A percentile compares a stretch with the other conserved stretches of the same genome.
These are phyloP conservation scores for Tonatia bakeri DNA, from an alignment of 2,113 vertebrate genomes.

Conservation along the genomic window DNA sequence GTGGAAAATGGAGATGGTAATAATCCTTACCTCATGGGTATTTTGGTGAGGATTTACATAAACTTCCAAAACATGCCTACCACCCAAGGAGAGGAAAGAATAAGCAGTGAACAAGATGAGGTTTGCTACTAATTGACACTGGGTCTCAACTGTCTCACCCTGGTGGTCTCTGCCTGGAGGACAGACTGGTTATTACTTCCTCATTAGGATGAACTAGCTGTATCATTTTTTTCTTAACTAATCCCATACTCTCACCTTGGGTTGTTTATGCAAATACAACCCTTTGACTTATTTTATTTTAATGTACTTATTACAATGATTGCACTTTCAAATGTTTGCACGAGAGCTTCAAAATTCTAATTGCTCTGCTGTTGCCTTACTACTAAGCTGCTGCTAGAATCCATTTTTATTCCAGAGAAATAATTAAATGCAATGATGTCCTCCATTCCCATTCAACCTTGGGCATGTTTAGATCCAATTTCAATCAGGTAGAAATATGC, in stretches of 20 bases:
- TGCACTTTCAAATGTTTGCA: conserved; percentile 22
- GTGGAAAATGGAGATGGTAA: neutral
- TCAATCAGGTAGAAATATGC: conserved; percentile 55
- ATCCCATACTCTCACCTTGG: conserved; percentile 43
- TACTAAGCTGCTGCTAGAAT: conserved; percentile 32
- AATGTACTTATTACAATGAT: conserved; percentile 69
- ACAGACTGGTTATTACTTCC: neutral
- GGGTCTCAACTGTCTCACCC: neutral
- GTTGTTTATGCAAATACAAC: conserved; percentile 52
- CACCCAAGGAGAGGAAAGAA: neutral
- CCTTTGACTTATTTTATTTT: conserved; percentile 66
- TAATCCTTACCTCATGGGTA: neutral
- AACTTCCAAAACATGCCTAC: neutral
- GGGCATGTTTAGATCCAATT: conserved; percentile 41
- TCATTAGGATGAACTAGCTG: neutral
- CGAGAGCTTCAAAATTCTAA: conserved; percentile 49
- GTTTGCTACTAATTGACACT: neutral
- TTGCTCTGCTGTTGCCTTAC: conserved; percentile 1
- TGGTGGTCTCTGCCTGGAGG: neutral
- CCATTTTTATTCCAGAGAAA: conserved; percentile 58
- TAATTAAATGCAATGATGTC: conserved; percentile 70
- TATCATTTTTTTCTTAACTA: neutral
- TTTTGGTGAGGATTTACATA: neutral
- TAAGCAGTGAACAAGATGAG: neutral
- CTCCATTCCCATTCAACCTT: conserved; percentile 52